Evolutionary conservation across 2,888 invertebrate species (phyloP), one percentile per base, ranked within the genome.

Genomic region (Cataglyphis altisquamis): DNA sequence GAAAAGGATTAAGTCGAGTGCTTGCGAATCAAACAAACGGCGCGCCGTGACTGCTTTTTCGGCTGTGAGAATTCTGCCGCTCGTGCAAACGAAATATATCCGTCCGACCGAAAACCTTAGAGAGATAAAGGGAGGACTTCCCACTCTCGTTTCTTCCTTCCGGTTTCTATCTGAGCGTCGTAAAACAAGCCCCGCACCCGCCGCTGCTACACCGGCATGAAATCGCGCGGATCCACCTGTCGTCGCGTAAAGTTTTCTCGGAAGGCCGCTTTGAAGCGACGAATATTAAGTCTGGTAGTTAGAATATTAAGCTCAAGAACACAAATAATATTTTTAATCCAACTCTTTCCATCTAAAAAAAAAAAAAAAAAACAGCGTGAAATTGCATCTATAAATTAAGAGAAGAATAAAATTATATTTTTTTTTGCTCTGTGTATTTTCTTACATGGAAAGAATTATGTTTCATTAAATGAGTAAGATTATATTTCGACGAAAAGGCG

Each of bases 1-100:
- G 85, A 82, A 85, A 90, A 91, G 91, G 88, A 91, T 91, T 90
- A 90, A 87, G 78, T 67, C 39, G 48, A 83, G 84, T 88, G 89
- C 82, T 84, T 83, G 88, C 87, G 36, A 60, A 64, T 85, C 66
- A 87, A 89, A 88, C 83, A 87, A 72, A 63, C 85, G 48, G 15
- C n/a, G 29, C 84, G 70, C 55, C 25, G 10, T 45, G 68, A 67
- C 81, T 82, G 72, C 80, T 77, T 84, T 82, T 75, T 77, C 60
- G 78, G 41, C 86, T 82, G 86, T 84, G 88, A 86, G 87, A 88
- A 86, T 64, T 82, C 63, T 25, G 29, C 80, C 82, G 78, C 52
- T 70, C 81, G 70, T 81, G 82, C 84, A 84, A 88, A 88, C 86
- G 66, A 70, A 62, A 82, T 63, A 77, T 18, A 74, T 62, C 62